Evolutionary conservation across 2,797 vertebrate species (phyloP), one percentile per base, ranked within the genome.

Genomic region (Champsocephalus esox): DNA sequence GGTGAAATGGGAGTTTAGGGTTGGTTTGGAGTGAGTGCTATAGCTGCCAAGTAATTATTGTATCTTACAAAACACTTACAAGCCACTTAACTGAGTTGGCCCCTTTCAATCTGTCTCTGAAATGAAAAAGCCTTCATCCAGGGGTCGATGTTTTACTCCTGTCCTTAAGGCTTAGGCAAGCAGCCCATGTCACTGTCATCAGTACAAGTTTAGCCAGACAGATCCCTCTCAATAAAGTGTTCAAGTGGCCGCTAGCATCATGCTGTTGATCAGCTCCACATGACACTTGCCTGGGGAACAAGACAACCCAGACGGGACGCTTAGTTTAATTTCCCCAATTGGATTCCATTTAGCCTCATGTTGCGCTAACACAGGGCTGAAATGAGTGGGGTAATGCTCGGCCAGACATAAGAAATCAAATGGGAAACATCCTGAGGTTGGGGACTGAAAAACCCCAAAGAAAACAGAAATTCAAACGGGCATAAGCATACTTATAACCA

Each of bases 311-410:
- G 50, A 32, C 4, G 17, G 71, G 56, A 70, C 70, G 61, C 50
- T 70, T 50, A 38, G 73, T 67, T 70, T 78, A 38, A 83, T 70
- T 79, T 73, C 55, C 58, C 32, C 64, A 49, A 78, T 44, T 79
- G 71, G 62, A 86, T 84, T 79, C 88, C 52, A 66, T 73, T 85
- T 76, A 75, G 71, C 54, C 58, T 62, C 59, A 52, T 70, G 66
- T 51, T 58, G 75, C 67, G 59, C 70, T 44, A 67, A 48, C 24
- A 6, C 2, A 0, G 9, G 63, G 51, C 41, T 74, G 45, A 69
- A 66, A 73, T 54, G 44, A 69, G 34, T 11, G 59, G 71, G 52
- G 70, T 74, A 10, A 24, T 55, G 41, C 68, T 55, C 46, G 11
- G 54, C 21, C 34, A 21, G 45, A 59, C 21, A n/a, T 14, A 24